A percentile compares a stretch with the other conserved stretches of the same genome.
phyloP scores from a whole-genome alignment of 2,113 vertebrate species.

The Sinocyclocheilus maitianheensis region DNA sequence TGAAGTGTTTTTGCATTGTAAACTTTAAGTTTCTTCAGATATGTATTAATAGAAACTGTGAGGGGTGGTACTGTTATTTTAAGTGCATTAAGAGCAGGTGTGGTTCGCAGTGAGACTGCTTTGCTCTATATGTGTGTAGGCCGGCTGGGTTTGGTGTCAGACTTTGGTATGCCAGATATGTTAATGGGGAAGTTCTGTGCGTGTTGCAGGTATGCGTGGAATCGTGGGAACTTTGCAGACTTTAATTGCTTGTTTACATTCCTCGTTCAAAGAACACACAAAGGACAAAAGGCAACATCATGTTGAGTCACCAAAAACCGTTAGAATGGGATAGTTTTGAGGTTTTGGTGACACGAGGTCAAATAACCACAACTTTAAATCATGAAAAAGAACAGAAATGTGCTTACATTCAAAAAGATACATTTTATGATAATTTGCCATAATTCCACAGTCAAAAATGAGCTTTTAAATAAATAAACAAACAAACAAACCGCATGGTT shows the following conservation, averaged over 20 bases:
- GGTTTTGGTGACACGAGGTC: neutral
- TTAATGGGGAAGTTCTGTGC: conserved; percentile 44
- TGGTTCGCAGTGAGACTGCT: conserved; percentile 45
- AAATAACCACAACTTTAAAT: neutral
- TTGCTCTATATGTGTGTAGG: conserved; percentile 23
- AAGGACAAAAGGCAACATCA: neutral
- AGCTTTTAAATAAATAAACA: too few relatives aligned
- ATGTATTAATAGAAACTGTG: neutral
- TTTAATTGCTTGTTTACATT: conserved; percentile 35
- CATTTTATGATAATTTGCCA: too few relatives aligned
- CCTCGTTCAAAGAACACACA: conserved; percentile 36
- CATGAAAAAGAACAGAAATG: neutral
- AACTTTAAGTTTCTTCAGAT: neutral
- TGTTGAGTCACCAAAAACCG: conserved; percentile 29
- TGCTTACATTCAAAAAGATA: neutral
- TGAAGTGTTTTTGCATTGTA: neutral
- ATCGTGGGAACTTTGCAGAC: conserved; percentile 65
- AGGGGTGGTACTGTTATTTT: conserved; percentile 1
- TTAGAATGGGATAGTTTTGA: conserved; percentile 11
- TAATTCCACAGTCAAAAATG: too few relatives aligned
- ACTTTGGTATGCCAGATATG: conserved; percentile 64
- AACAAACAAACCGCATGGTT: too few relatives aligned
- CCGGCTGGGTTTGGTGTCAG: conserved; percentile 32
- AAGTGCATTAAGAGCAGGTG: neutral
- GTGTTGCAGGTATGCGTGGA: conserved; percentile 62